Base-by-base conservation (phyloP, 2,888 invertebrate species). In the Argynnis bischoffii region DNA sequence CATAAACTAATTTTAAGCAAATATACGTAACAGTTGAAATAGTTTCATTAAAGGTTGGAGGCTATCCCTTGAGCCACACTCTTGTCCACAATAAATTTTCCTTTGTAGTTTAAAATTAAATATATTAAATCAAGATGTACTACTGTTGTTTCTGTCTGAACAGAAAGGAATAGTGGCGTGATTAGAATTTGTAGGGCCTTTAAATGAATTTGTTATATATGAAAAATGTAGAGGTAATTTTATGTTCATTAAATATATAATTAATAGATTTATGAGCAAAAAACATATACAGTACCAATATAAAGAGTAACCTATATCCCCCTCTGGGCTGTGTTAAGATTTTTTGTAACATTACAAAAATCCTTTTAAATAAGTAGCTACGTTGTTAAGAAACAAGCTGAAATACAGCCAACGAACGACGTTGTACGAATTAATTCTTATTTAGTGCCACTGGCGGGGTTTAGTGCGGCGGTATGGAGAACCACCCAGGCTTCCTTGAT, bases 21-120 rank as follows among this genome's bases (percentile, higher is more conserved):
- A 35, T 16, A 26, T 18, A 51, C 3, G 18, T 51, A 51, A 51
- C 31, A 51, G 26, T 51, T 35, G 35, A 16, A 61, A 54, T 56
- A 18, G 54, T 56, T 65, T 21, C 31, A 54, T 50, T 59, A 51
- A 65, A 64, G 55, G 60, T 16, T 15, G 50, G 18, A 51, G 50
- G 46, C 26, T 26, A 48, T n/a, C 41, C 54, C 46, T 41, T 46
- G 56, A 54, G 60, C 13, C 48, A 41, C 48, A 64, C 70, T 61
- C 64, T 72, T 35, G 51, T 51, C 61, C 61, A 69, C 65, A 66
- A 73, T 75, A 72, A 75, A 72, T 70, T 72, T 67, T 64, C 73
- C 71, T 75, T 74, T 72, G 66, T 71, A 67, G 69, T 71, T 71
- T 66, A 66, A 72, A 74, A 72, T 71, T 72, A 71, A 73, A 73